Percentiles rank a stretch among this genome's conserved stretches.
Evolutionary conservation across 2,797 vertebrate genomes (phyloP).

Genomic region (Cryptoprocta ferox): DNA sequence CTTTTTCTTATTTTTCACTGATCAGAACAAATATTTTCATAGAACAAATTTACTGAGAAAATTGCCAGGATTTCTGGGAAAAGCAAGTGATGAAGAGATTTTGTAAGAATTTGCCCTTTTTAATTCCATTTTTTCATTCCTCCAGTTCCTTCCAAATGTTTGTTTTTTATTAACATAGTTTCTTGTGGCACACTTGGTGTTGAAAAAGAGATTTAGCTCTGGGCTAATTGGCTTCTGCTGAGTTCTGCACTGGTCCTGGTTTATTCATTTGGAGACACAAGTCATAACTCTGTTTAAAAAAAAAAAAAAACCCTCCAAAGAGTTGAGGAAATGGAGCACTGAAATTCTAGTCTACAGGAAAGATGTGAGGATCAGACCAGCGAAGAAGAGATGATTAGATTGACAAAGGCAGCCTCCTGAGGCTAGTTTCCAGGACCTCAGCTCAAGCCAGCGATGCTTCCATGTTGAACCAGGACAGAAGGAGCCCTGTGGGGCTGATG

Average conservation of each 20-base stretch:
- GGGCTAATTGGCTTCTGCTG: background rate
- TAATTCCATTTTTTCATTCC: slow-evolving; percentile 54
- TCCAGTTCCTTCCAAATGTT: slow-evolving; percentile 52
- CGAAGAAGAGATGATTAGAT: background rate
- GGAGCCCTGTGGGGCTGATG: background rate
- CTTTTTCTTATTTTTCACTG: slow-evolving; percentile 61
- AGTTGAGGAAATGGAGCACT: background rate
- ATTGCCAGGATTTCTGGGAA: slow-evolving; percentile 60
- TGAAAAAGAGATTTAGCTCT: slow-evolving; percentile 20
- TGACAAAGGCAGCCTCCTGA: background rate
- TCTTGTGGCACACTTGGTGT: slow-evolving; percentile 4
- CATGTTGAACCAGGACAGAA: background rate
- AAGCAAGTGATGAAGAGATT: slow-evolving; percentile 39
- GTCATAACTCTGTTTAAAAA: background rate
- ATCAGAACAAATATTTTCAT: slow-evolving; percentile 66
- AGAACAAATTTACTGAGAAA: slow-evolving; percentile 44
- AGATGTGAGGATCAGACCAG: background rate
- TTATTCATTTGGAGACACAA: slow-evolving; percentile 43
- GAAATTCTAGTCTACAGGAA: background rate
- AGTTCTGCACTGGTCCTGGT: background rate
- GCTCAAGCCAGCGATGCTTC: background rate
- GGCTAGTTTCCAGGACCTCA: background rate
- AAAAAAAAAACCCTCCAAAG: background rate
- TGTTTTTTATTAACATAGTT: slow-evolving; percentile 39
- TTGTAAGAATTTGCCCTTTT: slow-evolving; percentile 63